Evolutionary conservation across 2,113 vertebrate genomes (phyloP).

Genomic region (Camelus dromedarius): DNA sequence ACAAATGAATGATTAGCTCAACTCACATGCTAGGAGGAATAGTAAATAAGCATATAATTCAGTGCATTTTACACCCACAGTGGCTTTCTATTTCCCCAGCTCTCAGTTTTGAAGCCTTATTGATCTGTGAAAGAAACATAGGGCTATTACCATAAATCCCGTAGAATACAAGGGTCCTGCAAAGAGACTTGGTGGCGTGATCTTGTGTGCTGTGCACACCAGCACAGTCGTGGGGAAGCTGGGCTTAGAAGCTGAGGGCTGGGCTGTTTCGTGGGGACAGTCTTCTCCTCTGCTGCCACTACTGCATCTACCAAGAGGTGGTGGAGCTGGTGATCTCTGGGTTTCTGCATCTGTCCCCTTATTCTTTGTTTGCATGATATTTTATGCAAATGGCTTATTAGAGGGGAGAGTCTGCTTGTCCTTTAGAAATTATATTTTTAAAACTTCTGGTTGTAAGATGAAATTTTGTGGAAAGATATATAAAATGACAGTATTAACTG

Average conservation of each 20-base stretch:
- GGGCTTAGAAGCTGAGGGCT: not conserved
- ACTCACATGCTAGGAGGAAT: not conserved
- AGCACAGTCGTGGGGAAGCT: not conserved
- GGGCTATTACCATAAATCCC: slow-evolving; percentile 12
- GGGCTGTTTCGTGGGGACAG: not conserved
- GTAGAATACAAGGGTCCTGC: not conserved
- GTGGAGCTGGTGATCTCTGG: not conserved
- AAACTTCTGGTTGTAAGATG: not conserved
- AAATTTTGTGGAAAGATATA: not conserved
- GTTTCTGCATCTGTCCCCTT: not conserved
- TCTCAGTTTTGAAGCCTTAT: slow-evolving; percentile 32
- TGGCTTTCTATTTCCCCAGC: slow-evolving; percentile 53
- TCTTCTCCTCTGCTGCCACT: not conserved
- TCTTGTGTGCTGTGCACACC: not conserved
- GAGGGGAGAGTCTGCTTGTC: not conserved
- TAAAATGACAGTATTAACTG: not conserved
- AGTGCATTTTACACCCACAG: not conserved
- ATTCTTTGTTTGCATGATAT: not conserved
- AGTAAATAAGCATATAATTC: slow-evolving; percentile 27
- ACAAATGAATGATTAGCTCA: not conserved
- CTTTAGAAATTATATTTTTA: slow-evolving; percentile 24
- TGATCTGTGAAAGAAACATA: slow-evolving; percentile 42
- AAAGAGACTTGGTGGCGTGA: not conserved
- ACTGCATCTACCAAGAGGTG: not conserved
- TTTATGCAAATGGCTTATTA: not conserved